phyloP scores from a whole-genome alignment of 2,797 vertebrate genomes.

The Anguilla anguilla region DNA sequence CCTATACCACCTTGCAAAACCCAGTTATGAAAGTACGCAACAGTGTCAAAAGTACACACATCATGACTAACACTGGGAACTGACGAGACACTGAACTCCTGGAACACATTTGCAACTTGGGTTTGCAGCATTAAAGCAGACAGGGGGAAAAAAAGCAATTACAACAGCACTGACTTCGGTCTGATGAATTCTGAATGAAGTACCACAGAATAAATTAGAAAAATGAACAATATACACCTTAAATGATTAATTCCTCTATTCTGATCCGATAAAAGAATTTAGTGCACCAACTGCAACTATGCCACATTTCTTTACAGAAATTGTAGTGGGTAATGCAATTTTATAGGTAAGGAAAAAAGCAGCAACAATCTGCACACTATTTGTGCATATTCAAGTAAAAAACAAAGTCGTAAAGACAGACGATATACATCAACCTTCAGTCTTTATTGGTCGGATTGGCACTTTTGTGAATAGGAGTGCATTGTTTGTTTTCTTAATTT shows the following conservation, averaged over 20 bases:
- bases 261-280: constrained; percentile 57
- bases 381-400: constrained; percentile 84
- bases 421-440: constrained; percentile 72
- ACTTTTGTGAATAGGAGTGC: constrained; percentile 84
- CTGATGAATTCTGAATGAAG: constrained; percentile 40
- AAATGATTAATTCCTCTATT: constrained; percentile 49
- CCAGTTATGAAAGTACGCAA: constrained; percentile 18
- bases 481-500: constrained; percentile 58
- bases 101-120: constrained; percentile 21
- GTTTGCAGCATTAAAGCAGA: constrained; percentile 22
- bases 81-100: background rate
- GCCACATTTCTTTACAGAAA: constrained; percentile 65
- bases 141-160: constrained; percentile 20
- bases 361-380: constrained; percentile 79
- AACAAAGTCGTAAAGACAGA: constrained; percentile 68
- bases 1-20: background rate
- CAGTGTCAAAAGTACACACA: background rate
- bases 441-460: constrained; percentile 82
- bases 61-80: background rate
- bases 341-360: constrained; percentile 78
- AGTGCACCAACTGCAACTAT: constrained; percentile 69
- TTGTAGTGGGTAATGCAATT: constrained; percentile 68
- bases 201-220: constrained; percentile 54
- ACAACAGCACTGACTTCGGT: constrained; percentile 40
- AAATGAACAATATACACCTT: constrained; percentile 35